A percentile compares a stretch with the other conserved stretches of the same genome.
Conservation (phyloP, 2,113 vertebrate genomes). For the Rhinopithecus roxellana region DNA sequence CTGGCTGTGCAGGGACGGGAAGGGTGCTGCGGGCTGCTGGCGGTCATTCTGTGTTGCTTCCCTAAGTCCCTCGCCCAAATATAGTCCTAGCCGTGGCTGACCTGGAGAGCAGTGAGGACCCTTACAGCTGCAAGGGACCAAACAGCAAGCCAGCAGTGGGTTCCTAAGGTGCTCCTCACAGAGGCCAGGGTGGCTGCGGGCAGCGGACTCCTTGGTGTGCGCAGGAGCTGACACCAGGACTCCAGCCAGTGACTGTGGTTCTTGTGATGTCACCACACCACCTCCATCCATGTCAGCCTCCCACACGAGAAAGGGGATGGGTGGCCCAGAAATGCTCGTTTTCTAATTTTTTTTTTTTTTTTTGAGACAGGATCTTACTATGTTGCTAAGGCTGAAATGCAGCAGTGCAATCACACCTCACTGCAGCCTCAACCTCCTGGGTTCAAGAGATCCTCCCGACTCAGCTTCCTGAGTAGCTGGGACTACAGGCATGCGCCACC, state of each 20-base stretch:
- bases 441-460: too few relatives aligned
- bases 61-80: neutral
- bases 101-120: neutral
- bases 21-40: too few relatives aligned
- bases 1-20: too few relatives aligned
- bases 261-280: neutral
- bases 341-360: too few relatives aligned
- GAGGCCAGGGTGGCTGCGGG: neutral
- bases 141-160: fast-evolving
- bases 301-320: neutral
- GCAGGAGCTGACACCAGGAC: neutral
- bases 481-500: too few relatives aligned
- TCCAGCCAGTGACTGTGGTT: neutral
- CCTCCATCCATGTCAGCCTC: neutral
- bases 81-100: too few relatives aligned
- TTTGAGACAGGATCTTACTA: too few relatives aligned
- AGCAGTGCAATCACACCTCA: too few relatives aligned
- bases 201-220: neutral
- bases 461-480: too few relatives aligned
- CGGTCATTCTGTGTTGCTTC: neutral
- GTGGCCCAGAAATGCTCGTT: too few relatives aligned
- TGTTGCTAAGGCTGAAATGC: too few relatives aligned
- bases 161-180: neutral
- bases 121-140: neutral
- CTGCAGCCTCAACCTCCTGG: too few relatives aligned